Percentiles rank a stretch among this genome's conserved stretches.
Conservation (phyloP, 2,113 vertebrate genomes). For the Bambusicola thoracicus region DNA sequence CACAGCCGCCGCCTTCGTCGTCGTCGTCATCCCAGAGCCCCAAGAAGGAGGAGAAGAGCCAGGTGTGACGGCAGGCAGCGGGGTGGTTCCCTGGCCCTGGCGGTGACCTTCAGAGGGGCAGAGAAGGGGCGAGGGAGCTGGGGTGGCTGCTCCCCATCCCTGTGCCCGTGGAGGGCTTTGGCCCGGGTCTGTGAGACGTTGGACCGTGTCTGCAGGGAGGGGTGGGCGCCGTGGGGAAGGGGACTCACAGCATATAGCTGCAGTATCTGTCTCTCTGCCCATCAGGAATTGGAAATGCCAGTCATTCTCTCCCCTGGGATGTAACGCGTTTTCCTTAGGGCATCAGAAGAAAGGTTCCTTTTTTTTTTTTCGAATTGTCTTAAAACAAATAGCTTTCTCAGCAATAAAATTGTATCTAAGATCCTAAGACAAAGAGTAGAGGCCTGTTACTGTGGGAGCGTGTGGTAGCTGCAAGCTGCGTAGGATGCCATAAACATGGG, state of each 20-base stretch:
- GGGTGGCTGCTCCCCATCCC: neutral
- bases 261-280: neutral
- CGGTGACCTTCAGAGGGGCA: neutral
- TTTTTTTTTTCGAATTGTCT: neutral
- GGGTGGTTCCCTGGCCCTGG: neutral
- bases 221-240: neutral
- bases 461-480: neutral
- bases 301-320: neutral
- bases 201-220: too few relatives aligned
- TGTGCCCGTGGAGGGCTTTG: fast-evolving
- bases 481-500: neutral
- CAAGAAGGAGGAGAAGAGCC: slow-evolving; percentile 61
- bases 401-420: neutral
- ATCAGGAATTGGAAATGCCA: neutral
- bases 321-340: neutral
- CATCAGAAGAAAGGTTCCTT: neutral
- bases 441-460: neutral
- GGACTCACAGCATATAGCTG: neutral
- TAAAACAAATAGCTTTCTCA: neutral
- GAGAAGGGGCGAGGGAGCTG: neutral
- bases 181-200: too few relatives aligned
- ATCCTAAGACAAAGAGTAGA: neutral
- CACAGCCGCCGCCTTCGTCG: neutral
- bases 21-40: neutral
- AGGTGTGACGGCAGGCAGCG: slow-evolving; percentile 36